Conservation (phyloP, 2,888 invertebrate genomes). For the Limenitis camilla region DNA sequence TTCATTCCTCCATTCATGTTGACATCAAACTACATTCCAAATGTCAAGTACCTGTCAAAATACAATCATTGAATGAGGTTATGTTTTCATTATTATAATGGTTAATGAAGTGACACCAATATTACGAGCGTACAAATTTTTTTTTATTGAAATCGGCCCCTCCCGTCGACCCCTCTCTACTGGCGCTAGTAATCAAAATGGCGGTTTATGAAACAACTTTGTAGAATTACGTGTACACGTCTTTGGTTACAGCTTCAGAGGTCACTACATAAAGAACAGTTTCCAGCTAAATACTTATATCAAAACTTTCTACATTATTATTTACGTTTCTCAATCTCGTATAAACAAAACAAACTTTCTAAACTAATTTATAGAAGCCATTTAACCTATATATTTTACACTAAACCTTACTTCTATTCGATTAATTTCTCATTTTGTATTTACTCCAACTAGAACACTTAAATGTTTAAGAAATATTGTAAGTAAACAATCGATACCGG, state of each 20-base stretch:
- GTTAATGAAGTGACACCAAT: constrained; percentile 40
- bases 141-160: constrained; percentile 45
- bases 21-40: constrained; percentile 47
- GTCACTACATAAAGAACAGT: constrained; percentile 29
- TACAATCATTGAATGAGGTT: constrained; percentile 38
- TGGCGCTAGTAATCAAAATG: constrained; percentile 69
- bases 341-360: constrained; percentile 24
- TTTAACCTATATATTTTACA: constrained; percentile 26
- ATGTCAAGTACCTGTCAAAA: constrained; percentile 49
- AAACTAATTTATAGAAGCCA: constrained; percentile 20
- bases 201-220: constrained; percentile 59
- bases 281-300: not conserved
- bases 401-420: too few species aligned
- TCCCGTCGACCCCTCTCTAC: constrained; percentile 48
- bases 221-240: constrained; percentile 55
- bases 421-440: not conserved
- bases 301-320: not conserved
- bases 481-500: constrained; percentile 53
- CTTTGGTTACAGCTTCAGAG: constrained; percentile 36
- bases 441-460: not conserved
- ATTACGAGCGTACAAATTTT: constrained; percentile 55
- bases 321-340: not conserved
- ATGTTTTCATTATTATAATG: constrained; percentile 37
- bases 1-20: constrained; percentile 60
- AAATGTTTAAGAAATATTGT: constrained; percentile 5